phyloP scores from a whole-genome alignment of 2,888 invertebrate genomes.

The Clitarchus hookeri region DNA sequence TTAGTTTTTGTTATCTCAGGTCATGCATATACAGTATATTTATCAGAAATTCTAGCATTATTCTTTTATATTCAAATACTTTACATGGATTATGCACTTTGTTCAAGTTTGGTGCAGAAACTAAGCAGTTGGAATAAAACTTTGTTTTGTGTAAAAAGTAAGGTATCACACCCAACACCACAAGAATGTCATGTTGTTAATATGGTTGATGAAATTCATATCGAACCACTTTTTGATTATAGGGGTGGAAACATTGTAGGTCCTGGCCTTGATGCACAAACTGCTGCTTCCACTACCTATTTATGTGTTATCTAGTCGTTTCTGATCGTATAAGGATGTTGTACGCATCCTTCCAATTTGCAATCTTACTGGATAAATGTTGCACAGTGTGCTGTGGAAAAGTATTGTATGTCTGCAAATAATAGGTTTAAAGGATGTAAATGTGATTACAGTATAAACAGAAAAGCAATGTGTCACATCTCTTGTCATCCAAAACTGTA shows the following conservation, averaged over 20 bases:
- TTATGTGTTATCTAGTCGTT: not conserved
- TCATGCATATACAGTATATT: too few species aligned
- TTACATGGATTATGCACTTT: too few species aligned
- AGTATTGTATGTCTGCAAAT: not conserved
- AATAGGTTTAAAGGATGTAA: not conserved
- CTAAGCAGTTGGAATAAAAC: too few species aligned
- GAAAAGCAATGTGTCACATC: not conserved
- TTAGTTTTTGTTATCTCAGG: too few species aligned
- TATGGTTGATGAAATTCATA: not conserved
- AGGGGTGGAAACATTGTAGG: slow-evolving; percentile 1
- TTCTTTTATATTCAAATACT: too few species aligned
- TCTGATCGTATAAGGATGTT: not conserved
- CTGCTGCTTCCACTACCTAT: not conserved
- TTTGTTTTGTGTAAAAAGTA: not conserved
- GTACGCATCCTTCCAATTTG: not conserved
- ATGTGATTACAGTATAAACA: not conserved
- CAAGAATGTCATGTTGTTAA: not conserved
- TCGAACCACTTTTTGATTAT: not conserved
- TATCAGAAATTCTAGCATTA: too few species aligned
- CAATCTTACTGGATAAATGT: not conserved
- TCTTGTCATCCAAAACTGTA: not conserved
- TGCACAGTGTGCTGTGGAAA: not conserved
- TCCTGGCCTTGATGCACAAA: not conserved
- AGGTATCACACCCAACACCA: not conserved
- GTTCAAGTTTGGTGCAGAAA: too few species aligned